Base-by-base conservation (phyloP, 2,888 invertebrate genomes). In the Tillus elongatus region DNA sequence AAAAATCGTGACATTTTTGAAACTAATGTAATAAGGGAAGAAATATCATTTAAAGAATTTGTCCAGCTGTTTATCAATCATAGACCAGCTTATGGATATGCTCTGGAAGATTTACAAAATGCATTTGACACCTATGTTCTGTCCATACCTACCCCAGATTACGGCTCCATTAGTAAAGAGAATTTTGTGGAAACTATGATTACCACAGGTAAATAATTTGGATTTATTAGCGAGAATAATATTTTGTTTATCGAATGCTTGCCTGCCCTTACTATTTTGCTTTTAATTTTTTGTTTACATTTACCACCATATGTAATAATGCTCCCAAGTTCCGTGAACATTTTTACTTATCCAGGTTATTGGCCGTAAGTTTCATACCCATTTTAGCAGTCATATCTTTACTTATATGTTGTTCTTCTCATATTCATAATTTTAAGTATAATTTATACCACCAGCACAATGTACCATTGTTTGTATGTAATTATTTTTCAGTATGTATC, bases 1-100 rank as follows among this genome's bases (percentile, higher is more conserved):
- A 70, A 68, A 44, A 72, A 68, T 49, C 45, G 67, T 64, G 49
- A 73, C 59, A 69, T 70, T 61, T 61, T 69, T 31, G 53, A 62
- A 47, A 59, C 71, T 50, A 58, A 68, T 2, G 46, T 63, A 28
- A 36, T 54, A 3, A 49, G 69, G 1, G 72, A 75, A 44, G 71
- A 75, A 46, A 70, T 84, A 13, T 72, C 74, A 36, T 80, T 85
- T 47, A 73, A 74, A 13, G 77, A 79, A 42, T 76, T 78, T 43
- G 73, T 81, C 1, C 74, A 72, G 52, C 58, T 80, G 10, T 81
- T 76, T 50, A 53, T 80, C 31, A 82, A 81, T 57, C 78, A 81
- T 53, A 70, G 76, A 43, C 79, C 79, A 1, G 73, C 70, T 1
- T 69, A 72, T 48, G 74, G 75, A 0, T 68, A 75, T 43, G 66